These are phyloP conservation scores for Xyrauchen texanus DNA, from an alignment of 2,113 vertebrate species.

Conservation along the genomic window DNA sequence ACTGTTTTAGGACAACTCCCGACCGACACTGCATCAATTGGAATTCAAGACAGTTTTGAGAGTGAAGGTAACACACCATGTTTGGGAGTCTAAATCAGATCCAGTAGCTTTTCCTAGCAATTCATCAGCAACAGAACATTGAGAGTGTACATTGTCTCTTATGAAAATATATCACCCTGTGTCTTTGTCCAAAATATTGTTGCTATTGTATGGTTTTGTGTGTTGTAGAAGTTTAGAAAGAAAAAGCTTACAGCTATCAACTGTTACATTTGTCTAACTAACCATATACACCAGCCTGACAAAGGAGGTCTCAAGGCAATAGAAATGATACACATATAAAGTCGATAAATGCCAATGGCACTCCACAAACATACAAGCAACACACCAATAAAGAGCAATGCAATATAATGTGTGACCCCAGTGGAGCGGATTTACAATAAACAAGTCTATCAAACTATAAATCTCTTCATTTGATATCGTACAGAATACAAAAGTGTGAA, in stretches of 20 bases:
- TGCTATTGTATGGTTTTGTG: no score
- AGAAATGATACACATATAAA: neutral
- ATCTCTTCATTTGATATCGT: neutral
- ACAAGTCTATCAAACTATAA: neutral
- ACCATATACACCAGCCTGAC: neutral
- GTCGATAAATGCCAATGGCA: conserved; percentile 8
- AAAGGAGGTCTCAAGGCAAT: neutral
- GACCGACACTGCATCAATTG: no score
- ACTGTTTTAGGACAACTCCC: no score
- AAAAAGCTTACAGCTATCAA: neutral
- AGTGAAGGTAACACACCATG: no score
- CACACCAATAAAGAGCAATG: conserved; percentile 26
- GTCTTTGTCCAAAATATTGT: no score
- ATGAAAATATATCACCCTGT: no score
- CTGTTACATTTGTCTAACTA: neutral
- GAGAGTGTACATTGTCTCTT: no score
- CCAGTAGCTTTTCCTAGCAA: no score
- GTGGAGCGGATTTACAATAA: neutral
- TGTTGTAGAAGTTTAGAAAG: neutral
- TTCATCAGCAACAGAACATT: no score
- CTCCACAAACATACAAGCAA: neutral
- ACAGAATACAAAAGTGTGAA: neutral
- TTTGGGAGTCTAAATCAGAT: no score
- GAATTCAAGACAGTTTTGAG: no score
- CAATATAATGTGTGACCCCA: conserved; percentile 1